These are phyloP conservation scores for Bos taurus DNA, from an alignment of 2,113 vertebrate species.

Conservation along the genomic window ARS-UCD2.0 NC_037329.1:7485001-7485500, in stretches of 20 bases:
- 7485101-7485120: constrained; percentile 42
- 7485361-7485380: neutral
- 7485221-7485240: constrained; percentile 34
- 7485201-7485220: constrained; percentile 44
- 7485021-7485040: constrained; percentile 12
- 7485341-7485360: neutral
- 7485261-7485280: neutral
- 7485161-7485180: constrained; percentile 38
- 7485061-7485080: neutral
- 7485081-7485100: constrained; percentile 34
- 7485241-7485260: neutral
- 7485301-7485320: neutral
- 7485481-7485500: neutral
- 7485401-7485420: neutral
- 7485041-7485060: neutral
- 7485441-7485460: neutral
- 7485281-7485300: neutral
- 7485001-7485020: neutral
- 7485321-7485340: neutral
- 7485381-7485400: neutral
- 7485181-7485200: constrained; percentile 43
- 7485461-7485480: neutral
- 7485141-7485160: constrained; percentile 24
- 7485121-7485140: neutral
- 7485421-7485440: neutral